Conservation (phyloP, 2,888 invertebrate species). For the Caenorhabditis sp. region DNA sequence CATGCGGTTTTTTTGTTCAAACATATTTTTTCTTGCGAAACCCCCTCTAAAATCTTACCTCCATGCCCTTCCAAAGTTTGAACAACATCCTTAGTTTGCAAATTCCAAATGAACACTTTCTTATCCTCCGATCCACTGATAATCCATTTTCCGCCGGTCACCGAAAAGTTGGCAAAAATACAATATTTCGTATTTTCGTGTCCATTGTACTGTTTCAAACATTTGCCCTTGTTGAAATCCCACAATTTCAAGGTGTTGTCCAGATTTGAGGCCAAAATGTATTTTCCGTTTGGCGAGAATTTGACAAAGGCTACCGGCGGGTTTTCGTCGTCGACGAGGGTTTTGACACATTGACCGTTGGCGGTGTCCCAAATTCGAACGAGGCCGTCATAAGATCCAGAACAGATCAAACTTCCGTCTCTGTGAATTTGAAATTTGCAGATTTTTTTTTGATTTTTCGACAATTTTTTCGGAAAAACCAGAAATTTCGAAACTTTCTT, state of each 20-base stretch:
- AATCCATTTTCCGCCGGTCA: conserved; percentile 99
- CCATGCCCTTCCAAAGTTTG: conserved; percentile 96
- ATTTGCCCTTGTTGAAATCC: conserved; percentile 99
- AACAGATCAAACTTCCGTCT: conserved; percentile 97
- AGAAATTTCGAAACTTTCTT: too few species aligned
- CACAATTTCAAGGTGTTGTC: conserved; percentile 94
- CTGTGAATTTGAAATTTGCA: too few species aligned
- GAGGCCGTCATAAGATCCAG: conserved; percentile 96
- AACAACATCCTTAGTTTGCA: conserved; percentile 98
- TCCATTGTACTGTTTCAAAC: conserved; percentile 95
- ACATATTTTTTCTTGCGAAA: background rate
- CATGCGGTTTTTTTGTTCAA: too few species aligned
- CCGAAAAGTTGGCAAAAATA: conserved; percentile 99
- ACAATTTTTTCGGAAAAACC: too few species aligned
- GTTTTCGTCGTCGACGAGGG: conserved; percentile 98
- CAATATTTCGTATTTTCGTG: conserved; percentile 99
- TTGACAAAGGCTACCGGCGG: conserved; percentile 99
- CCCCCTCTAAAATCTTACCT: conserved; percentile 76
- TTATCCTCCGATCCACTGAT: conserved; percentile 99
- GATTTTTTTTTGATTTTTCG: too few species aligned
- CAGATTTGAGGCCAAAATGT: conserved; percentile 94
- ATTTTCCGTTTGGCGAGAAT: conserved; percentile 99
- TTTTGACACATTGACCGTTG: conserved; percentile 97
- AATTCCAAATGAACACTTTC: conserved; percentile 98
- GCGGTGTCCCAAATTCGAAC: conserved; percentile 99